Base-by-base conservation (phyloP, 2,888 invertebrate genomes). In the Sphecodes monilicornis region DNA sequence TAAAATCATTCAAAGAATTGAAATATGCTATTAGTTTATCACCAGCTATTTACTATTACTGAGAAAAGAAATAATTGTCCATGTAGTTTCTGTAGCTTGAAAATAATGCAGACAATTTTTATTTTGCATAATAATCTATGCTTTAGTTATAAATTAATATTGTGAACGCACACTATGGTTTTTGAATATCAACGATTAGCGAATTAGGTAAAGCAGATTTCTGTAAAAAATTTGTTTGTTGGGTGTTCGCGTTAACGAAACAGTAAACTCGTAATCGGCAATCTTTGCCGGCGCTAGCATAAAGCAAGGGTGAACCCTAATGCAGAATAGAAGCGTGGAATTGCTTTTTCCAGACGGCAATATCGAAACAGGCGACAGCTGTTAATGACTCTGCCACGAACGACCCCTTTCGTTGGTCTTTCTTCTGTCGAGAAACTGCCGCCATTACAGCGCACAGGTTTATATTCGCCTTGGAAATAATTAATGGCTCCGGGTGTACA, bases 361-460 rank as follows among this genome's bases (percentile, higher is more conserved):
- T 73, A 76, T 79, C 77, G 78, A 72, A 75, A 74, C 57, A 69
- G 68, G 68, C 75, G 77, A 84, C 78, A 77, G 80, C 80, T 78
- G 88, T 85, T 85, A 89, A 88, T 84, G 84, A 86, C 76, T 60
- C 39, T 71, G 57, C 43, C 71, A 57, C 80, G 79, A 82, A 86
- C 66, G 72, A 86, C 77, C 46, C 73, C 46, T 41, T 76, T 36
- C 41, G 77, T 68, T 79, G 69, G 79, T 70, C 76, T 78, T 84
- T 50, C 64, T 60, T 64, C 78, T 76, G 72, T 76, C 50, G 57
- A 71, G 78, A 43, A 81, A 73, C 75, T 57, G 16, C 79, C 50
- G 64, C 10, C 68, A 39, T 86, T 75, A 75, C 43, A 43, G 70
- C 70, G 72, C 68, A 11, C 54, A 71, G 70, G 78, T 86, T 86